phyloP scores from a whole-genome alignment of 2,797 vertebrate species.

The Lateolabrax maculatus region DNA sequence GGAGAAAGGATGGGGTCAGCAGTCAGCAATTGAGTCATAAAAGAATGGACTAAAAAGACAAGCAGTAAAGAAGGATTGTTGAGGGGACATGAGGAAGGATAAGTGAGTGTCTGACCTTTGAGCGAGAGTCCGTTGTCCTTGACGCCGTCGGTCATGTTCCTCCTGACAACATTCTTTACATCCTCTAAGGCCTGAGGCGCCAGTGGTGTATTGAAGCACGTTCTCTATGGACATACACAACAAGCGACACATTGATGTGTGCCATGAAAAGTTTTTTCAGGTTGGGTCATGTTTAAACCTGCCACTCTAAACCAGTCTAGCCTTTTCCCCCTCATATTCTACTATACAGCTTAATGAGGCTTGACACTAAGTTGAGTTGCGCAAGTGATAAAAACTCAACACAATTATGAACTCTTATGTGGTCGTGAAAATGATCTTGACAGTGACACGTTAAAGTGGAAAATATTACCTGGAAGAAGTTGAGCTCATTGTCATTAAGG shows the following conservation, averaged over 20 bases:
- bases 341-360: neutral
- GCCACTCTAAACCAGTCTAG: neutral
- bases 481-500: slow-evolving; percentile 97
- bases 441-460: neutral
- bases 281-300: slow-evolving; percentile 14
- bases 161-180: slow-evolving; percentile 98
- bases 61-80: neutral
- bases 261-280: neutral
- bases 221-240: slow-evolving; percentile 85
- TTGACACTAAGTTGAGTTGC: neutral
- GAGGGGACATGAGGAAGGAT: neutral
- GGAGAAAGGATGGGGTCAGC: neutral
- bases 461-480: slow-evolving; percentile 95
- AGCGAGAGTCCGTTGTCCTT: slow-evolving; percentile 94
- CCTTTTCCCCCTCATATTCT: accelerated
- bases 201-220: slow-evolving; percentile 97
- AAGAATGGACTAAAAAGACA: neutral
- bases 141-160: slow-evolving; percentile 95
- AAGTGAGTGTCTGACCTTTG: slow-evolving; percentile 87
- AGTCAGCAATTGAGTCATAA: neutral
- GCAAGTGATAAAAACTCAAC: neutral
- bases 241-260: neutral
- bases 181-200: slow-evolving; percentile 97
- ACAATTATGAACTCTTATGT: neutral
- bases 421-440: neutral